Percentiles rank a stretch among this genome's conserved stretches.
Conservation (phyloP, 2,888 invertebrate species). For the Diarsia mendica region DNA sequence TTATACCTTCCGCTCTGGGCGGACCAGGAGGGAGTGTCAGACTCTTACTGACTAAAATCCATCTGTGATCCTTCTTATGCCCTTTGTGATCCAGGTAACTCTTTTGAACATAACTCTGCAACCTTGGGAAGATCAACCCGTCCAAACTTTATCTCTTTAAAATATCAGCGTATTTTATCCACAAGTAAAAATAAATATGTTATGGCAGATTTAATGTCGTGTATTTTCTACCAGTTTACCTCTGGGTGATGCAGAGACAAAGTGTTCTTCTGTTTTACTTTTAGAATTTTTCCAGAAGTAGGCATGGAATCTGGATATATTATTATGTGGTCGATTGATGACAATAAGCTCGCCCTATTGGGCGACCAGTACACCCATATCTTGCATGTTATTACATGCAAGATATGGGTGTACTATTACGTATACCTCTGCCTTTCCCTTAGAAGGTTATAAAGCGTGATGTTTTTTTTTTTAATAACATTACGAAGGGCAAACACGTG, state of each 20-base stretch:
- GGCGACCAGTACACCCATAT: too few species aligned
- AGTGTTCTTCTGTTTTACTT: background rate
- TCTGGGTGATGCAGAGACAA: background rate
- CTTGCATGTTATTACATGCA: too few species aligned
- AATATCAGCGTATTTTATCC: background rate
- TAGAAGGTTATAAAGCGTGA: background rate
- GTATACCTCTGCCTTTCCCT: background rate
- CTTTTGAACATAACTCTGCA: too few species aligned
- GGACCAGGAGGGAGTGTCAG: too few species aligned
- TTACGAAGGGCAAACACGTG: too few species aligned
- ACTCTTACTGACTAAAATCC: too few species aligned
- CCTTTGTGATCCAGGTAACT: too few species aligned
- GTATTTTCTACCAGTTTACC: background rate
- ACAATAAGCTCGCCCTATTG: background rate
- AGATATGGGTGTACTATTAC: background rate
- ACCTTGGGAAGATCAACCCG: background rate
- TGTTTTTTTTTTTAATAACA: background rate
- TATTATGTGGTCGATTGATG: background rate
- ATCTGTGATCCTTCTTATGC: too few species aligned
- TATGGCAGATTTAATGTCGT: background rate
- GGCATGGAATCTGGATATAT: background rate
- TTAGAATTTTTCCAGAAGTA: background rate
- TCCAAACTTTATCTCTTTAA: background rate
- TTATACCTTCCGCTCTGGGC: too few species aligned
- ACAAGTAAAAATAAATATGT: background rate